Evolutionary conservation across 2,888 invertebrate genomes (phyloP).

Genomic region (Spisula subtruncata): DNA sequence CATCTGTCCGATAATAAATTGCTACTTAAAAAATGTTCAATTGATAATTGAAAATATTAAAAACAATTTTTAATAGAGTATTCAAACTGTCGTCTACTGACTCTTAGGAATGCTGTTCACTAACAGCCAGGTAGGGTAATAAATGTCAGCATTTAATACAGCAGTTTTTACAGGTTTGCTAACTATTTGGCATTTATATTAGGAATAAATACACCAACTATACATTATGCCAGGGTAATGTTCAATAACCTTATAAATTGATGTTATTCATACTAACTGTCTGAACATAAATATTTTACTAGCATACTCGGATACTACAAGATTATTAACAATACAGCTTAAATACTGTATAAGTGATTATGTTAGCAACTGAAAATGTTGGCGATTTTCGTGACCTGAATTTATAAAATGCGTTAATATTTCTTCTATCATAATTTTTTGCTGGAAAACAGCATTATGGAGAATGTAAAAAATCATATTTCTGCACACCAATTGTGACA

Average conservation of each 20-base stretch:
- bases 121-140: not conserved
- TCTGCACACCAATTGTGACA: no score
- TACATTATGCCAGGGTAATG: not conserved
- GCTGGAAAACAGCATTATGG: no score
- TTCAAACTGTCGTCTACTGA: not conserved
- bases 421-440: no score
- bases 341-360: no score
- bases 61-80: conserved; percentile 9
- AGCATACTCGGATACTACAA: no score
- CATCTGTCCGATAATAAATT: not conserved
- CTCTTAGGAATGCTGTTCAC: not conserved
- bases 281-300: not conserved
- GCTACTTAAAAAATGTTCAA: conserved; percentile 12
- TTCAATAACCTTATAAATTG: conserved; percentile 7
- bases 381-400: no score
- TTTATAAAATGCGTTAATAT: no score
- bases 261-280: not conserved
- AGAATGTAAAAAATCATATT: no score
- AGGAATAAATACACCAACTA: not conserved
- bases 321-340: no score
- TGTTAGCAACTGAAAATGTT: no score
- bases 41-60: conserved; percentile 19
- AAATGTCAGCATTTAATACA: conserved; percentile 10
- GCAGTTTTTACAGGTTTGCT: not conserved
- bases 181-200: conserved; percentile 18